phyloP scores from a whole-genome alignment of 1,140 invertebrate genomes.

The Heliconius eleuchia region DNA sequence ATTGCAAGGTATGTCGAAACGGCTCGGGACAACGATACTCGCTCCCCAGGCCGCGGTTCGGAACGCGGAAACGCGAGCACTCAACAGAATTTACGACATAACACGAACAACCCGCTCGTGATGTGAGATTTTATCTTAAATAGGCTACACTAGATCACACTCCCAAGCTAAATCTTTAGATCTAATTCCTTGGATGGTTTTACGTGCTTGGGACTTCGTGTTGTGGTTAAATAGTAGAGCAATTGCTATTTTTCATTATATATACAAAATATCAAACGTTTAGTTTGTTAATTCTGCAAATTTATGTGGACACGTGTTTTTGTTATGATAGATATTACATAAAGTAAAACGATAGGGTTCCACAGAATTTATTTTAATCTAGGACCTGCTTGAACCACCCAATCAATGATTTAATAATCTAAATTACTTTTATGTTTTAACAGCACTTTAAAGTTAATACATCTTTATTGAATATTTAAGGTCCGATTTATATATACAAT shows the following conservation, averaged over 20 bases:
- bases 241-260: not conserved
- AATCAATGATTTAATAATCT: no score
- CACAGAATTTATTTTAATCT: no score
- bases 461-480: no score
- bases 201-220: not conserved
- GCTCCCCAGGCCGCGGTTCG: slow-evolving; percentile 18
- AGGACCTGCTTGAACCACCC: no score
- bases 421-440: no score
- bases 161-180: slow-evolving; percentile 18
- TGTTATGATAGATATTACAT: no score
- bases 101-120: slow-evolving; percentile 52
- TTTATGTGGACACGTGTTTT: no score
- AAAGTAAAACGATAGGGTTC: no score
- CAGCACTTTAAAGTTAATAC: no score
- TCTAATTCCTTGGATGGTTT: not conserved
- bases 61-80: slow-evolving; percentile 49
- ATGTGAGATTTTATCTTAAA: slow-evolving; percentile 53
- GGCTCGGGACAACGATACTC: slow-evolving; percentile 23
- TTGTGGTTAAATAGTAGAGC: not conserved
- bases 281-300: no score
- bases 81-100: slow-evolving; percentile 49
- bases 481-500: no score
- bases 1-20: slow-evolving; percentile 21
- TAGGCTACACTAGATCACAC: slow-evolving; percentile 36
- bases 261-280: not conserved